Evolutionary conservation across 2,113 vertebrate species (phyloP).

Genomic region (Paraplagusia blochii): DNA sequence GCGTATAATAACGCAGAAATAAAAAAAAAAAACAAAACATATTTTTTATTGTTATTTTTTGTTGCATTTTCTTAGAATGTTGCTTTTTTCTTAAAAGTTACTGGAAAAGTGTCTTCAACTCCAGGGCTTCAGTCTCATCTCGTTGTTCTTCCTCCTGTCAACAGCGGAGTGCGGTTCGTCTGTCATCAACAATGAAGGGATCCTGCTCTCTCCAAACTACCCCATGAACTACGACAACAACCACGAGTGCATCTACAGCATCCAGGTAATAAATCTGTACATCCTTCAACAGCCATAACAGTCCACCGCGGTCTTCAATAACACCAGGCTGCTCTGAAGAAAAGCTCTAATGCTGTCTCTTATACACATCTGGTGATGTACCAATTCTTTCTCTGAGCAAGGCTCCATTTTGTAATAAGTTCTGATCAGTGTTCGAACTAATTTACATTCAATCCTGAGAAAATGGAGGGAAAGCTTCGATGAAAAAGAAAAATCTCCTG

Average conservation of each 20-base stretch:
- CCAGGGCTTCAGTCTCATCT: too few relatives aligned
- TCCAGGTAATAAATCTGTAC: constrained; percentile 73
- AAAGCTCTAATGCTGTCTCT: too few relatives aligned
- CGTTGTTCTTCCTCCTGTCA: constrained; percentile 4
- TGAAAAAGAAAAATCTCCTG: constrained; percentile 52
- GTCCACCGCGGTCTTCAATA: too few relatives aligned
- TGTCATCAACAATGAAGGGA: constrained; percentile 76
- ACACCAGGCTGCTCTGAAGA: too few relatives aligned
- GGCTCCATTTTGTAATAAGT: constrained; percentile 80
- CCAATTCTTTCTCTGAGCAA: constrained; percentile 70
- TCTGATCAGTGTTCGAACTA: constrained; percentile 78
- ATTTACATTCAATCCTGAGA: constrained; percentile 74
- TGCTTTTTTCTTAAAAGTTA: too few relatives aligned
- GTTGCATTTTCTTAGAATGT: too few relatives aligned
- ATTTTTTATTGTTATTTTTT: too few relatives aligned
- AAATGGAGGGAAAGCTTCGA: constrained; percentile 71
- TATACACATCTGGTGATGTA: not conserved
- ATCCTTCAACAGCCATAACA: not conserved
- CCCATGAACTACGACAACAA: constrained; percentile 81
- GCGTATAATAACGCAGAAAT: too few relatives aligned
- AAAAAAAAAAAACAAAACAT: too few relatives aligned
- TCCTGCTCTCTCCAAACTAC: constrained; percentile 81
- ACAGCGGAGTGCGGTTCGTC: constrained; percentile 80
- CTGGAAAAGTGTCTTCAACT: too few relatives aligned
- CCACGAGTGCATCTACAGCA: constrained; percentile 98